These are phyloP conservation scores for Nesidiocoris tenuis DNA, from an alignment of 2,888 invertebrate genomes.

Conservation along the genomic window DNA sequence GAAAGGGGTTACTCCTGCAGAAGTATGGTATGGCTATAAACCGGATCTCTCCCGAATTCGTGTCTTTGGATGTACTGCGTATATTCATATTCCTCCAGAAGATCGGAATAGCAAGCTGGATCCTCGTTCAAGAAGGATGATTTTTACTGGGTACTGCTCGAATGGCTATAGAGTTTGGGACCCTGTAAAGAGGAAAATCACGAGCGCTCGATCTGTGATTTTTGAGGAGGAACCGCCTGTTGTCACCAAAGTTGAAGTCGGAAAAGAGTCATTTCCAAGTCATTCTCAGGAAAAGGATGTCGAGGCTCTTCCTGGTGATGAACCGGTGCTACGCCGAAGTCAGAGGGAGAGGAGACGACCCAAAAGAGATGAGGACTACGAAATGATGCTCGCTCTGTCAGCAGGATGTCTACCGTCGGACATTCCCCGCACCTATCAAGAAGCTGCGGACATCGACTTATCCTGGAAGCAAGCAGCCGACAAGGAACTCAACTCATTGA, in stretches of 20 bases:
- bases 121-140: background rate
- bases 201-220: slow-evolving; percentile 8
- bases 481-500: slow-evolving; percentile 18
- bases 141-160: slow-evolving; percentile 22
- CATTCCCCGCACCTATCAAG: background rate
- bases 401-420: background rate
- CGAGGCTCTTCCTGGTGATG: no score
- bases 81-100: slow-evolving; percentile 2
- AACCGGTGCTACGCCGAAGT: no score
- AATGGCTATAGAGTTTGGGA: slow-evolving; percentile 31
- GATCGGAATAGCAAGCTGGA: slow-evolving; percentile 5
- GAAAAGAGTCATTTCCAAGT: background rate
- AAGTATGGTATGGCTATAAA: slow-evolving; percentile 51
- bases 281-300: no score
- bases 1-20: slow-evolving; percentile 52
- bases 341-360: no score
- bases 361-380: no score
- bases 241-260: background rate
- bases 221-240: background rate
- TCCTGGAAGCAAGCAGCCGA: slow-evolving; percentile 12
- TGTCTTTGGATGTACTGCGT: slow-evolving; percentile 51
- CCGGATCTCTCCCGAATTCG: slow-evolving; percentile 51
- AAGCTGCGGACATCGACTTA: background rate
- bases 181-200: slow-evolving; percentile 9
- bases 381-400: background rate